Percentiles rank a stretch among this genome's conserved stretches.
Evolutionary conservation across 2,888 invertebrate genomes (phyloP).

Genomic region (Xestoiulus laeticollis): DNA sequence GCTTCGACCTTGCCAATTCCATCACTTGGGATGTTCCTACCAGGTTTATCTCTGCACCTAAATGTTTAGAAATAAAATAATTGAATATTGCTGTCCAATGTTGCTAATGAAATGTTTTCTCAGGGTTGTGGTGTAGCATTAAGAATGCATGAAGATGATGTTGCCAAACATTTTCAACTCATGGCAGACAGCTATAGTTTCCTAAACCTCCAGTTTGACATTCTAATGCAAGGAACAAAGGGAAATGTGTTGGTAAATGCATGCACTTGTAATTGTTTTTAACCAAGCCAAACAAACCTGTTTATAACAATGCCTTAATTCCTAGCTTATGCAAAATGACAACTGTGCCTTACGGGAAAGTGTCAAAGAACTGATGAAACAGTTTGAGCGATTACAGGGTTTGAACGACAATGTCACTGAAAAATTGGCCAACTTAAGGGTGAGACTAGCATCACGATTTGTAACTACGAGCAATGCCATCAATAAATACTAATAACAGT

Average conservation of each 20-base stretch:
- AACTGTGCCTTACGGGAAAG: constrained; percentile 44
- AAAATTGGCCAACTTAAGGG: constrained; percentile 36
- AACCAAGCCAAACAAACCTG: not conserved
- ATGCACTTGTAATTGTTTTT: not conserved
- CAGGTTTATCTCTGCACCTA: not conserved
- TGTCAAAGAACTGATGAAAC: constrained; percentile 44
- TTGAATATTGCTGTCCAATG: not conserved
- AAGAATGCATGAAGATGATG: constrained; percentile 43
- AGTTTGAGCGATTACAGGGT: constrained; percentile 36
- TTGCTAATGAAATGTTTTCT: constrained; percentile 3
- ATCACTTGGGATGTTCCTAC: constrained; percentile 49
- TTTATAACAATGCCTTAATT: not conserved
- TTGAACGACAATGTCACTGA: constrained; percentile 6
- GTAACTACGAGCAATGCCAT: not conserved
- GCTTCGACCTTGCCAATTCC: constrained; percentile 9
- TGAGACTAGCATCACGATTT: not conserved
- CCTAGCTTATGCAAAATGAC: constrained; percentile 45
- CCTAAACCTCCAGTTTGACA: constrained; percentile 49
- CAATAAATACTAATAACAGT: not conserved
- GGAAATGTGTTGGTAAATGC: constrained; percentile 45
- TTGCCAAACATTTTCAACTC: constrained; percentile 48
- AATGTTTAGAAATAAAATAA: not conserved
- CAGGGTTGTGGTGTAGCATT: constrained; percentile 27
- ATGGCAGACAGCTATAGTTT: constrained; percentile 47
- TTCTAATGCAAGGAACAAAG: constrained; percentile 49